Conservation (phyloP, 1,140 invertebrate genomes). For the Bombus superbus region DNA sequence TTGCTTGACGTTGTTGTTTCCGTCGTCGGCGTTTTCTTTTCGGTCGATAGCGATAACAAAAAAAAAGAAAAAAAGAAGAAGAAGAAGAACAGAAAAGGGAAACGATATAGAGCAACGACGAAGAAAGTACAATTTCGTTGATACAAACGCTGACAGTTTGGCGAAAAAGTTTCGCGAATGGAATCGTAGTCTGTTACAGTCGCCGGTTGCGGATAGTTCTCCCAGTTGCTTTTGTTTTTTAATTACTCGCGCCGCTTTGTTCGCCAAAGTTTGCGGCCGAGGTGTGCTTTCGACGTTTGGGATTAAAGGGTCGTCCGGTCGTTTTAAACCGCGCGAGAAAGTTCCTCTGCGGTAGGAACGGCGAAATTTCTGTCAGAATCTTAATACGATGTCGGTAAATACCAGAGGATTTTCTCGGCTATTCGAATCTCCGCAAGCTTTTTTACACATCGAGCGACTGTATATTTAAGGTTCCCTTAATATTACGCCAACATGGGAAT, state of each 20-base stretch:
- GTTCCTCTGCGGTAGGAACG: neutral
- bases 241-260: neutral
- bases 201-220: neutral
- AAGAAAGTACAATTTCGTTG: neutral
- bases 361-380: neutral
- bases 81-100: no score
- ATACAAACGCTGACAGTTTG: neutral
- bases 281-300: neutral
- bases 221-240: slow-evolving; percentile 13
- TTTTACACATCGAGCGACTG: no score
- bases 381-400: neutral
- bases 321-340: no score
- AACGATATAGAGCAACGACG: neutral
- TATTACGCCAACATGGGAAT: no score
- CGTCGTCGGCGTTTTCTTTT: neutral
- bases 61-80: neutral
- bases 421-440: no score
- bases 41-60: neutral
- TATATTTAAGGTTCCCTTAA: no score
- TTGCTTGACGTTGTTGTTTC: neutral
- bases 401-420: no score
- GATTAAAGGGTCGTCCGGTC: neutral
- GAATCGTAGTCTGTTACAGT: neutral
- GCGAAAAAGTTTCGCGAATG: neutral
- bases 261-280: neutral